These are phyloP conservation scores for Pelmatolapia mariae DNA, from an alignment of 2,113 vertebrate species.

Conservation along the genomic window DNA sequence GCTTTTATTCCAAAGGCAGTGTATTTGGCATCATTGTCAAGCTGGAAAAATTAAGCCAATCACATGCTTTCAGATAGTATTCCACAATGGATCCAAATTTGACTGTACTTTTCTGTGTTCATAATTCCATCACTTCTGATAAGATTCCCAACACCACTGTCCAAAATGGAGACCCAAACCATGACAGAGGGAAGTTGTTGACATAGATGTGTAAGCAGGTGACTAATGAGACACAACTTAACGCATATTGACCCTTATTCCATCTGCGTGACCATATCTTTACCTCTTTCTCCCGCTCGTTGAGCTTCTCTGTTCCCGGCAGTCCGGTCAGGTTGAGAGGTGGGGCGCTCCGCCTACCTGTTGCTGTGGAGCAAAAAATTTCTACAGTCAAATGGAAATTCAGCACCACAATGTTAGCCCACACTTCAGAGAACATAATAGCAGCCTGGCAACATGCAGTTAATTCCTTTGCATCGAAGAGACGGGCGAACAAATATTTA, in stretches of 20 bases:
- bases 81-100: not conserved
- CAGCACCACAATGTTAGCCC: not conserved
- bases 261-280: not conserved
- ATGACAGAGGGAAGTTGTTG: not conserved
- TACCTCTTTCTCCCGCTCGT: constrained; percentile 98
- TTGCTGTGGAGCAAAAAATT: constrained; percentile 31
- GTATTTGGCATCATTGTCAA: not conserved
- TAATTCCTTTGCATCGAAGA: constrained; percentile 3
- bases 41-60: not conserved
- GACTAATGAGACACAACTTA: not conserved
- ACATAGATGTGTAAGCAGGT: not conserved
- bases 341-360: constrained; percentile 89
- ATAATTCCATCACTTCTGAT: not conserved
- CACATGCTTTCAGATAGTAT: not conserved
- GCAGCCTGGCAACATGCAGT: not conserved
- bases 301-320: constrained; percentile 95
- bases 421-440: not conserved
- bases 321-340: constrained; percentile 95
- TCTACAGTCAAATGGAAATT: not conserved
- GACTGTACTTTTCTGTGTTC: not conserved
- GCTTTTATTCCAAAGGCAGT: not conserved
- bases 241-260: not conserved
- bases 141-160: not conserved
- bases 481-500: constrained; percentile 21
- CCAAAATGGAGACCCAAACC: not conserved